Evolutionary conservation across 2,113 vertebrate genomes (phyloP).

Genomic region (Oncorhynchus mykiss): DNA sequence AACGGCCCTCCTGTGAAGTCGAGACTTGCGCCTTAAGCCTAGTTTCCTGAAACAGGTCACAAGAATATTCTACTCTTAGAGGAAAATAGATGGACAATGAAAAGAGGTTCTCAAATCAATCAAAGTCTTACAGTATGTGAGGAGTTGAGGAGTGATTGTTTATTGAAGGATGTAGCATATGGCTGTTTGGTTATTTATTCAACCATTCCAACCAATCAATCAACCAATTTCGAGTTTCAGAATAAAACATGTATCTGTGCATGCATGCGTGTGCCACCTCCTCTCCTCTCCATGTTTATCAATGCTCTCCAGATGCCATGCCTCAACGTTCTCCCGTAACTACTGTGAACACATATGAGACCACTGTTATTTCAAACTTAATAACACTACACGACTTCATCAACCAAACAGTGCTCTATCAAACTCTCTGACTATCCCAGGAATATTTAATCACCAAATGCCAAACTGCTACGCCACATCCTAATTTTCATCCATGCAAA

Average conservation of each 20-base stretch:
- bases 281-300: conserved; percentile 6
- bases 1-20: too few relatives aligned
- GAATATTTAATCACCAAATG: conserved; percentile 82
- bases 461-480: conserved; percentile 77
- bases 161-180: too few relatives aligned
- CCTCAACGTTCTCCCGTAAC: conserved; percentile 35
- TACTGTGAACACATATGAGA: conserved; percentile 58
- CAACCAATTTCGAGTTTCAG: too few relatives aligned
- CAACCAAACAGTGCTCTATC: conserved; percentile 68
- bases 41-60: too few relatives aligned
- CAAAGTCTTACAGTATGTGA: too few relatives aligned
- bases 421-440: conserved; percentile 71
- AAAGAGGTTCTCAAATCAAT: too few relatives aligned
- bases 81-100: not conserved
- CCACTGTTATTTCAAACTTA: conserved; percentile 77
- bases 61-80: not conserved
- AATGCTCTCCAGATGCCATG: not conserved
- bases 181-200: too few relatives aligned
- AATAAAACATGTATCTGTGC: not conserved
- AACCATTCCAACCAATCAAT: too few relatives aligned
- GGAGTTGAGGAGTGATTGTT: too few relatives aligned
- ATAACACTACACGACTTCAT: conserved; percentile 75
- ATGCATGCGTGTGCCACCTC: not conserved
- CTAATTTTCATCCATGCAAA: conserved; percentile 80
- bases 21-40: too few relatives aligned